Evolutionary conservation across 2,113 vertebrate species (phyloP).

Genomic region (Potamarius usumacintae): DNA sequence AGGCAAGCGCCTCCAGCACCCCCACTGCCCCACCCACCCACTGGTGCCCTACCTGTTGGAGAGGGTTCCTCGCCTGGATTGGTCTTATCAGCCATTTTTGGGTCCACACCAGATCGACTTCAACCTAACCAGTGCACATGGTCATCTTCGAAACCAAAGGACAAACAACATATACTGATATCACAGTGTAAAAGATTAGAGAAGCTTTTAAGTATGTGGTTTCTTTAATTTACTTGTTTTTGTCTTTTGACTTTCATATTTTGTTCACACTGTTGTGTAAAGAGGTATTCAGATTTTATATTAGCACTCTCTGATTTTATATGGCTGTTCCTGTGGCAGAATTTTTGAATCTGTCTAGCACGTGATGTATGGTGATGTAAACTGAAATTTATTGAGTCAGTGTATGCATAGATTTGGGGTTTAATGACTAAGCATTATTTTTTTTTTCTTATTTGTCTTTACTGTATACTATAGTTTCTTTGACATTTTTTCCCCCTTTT

Average conservation of each 20-base stretch:
- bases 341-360: neutral
- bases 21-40: too few relatives aligned
- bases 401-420: neutral
- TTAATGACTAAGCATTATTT: neutral
- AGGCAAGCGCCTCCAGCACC: too few relatives aligned
- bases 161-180: too few relatives aligned
- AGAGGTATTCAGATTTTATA: neutral
- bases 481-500: neutral
- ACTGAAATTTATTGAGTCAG: neutral
- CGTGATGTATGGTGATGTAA: neutral
- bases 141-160: too few relatives aligned
- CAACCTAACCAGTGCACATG: too few relatives aligned
- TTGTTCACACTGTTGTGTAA: neutral
- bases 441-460: neutral
- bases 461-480: neutral
- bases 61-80: too few relatives aligned
- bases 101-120: too few relatives aligned
- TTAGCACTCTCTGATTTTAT: neutral
- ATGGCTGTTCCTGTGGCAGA: neutral
- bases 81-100: too few relatives aligned
- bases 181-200: neutral
- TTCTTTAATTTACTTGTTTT: neutral
- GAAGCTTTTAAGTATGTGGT: neutral
- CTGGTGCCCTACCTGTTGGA: too few relatives aligned
- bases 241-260: neutral